Base-by-base conservation (phyloP, 2,113 vertebrate genomes). In the Phycodurus eques region DNA sequence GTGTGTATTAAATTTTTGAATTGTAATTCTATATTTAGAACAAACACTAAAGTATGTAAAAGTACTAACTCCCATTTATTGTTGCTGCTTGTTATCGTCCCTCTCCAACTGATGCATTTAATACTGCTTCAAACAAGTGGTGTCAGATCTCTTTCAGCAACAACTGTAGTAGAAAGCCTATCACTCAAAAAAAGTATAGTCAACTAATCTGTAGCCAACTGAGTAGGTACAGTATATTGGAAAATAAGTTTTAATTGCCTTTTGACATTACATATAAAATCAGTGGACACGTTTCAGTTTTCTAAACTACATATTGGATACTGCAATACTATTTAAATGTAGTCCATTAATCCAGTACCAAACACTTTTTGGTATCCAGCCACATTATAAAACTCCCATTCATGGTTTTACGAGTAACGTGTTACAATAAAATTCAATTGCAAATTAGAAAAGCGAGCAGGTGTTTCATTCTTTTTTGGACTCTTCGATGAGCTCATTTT, bases 371-470 rank as follows among this genome's bases (percentile, higher is more conserved):
- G 19, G 67, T 76, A 31, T 66, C 13, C 6, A 47, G 54, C 42
- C 43, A 68, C 56, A 61, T 56, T 54, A 67, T 17, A 63, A 59
- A 63, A 49, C 65, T 43, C 53, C 67, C 64, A 68, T 70, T 35
- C 64, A 57, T 60, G 70, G 67, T 69, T 79, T 69, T 67, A 71
- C 6, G 27, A 62, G 65, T 39, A 19, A 77, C 68, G 67, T 69
- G 27, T 19, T 13, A 42, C 70, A 68, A 70, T 77, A 73, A 78
- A 80, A 76, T 33, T 43, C 63, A 77, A 77, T 65, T 77, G 77
- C 70, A 43, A 85, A 19, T 51, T 67, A 68, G 67, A 53, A n/a
- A 5, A 44, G 11, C 0, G 1, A 53, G 65, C 76, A 47, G 57
- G 63, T 73, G 68, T 78, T 46, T 72, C 11, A 47, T 72, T 72